These are phyloP conservation scores for Harpalus rufipes DNA, from an alignment of 2,888 invertebrate species.

Conservation along the genomic window DNA sequence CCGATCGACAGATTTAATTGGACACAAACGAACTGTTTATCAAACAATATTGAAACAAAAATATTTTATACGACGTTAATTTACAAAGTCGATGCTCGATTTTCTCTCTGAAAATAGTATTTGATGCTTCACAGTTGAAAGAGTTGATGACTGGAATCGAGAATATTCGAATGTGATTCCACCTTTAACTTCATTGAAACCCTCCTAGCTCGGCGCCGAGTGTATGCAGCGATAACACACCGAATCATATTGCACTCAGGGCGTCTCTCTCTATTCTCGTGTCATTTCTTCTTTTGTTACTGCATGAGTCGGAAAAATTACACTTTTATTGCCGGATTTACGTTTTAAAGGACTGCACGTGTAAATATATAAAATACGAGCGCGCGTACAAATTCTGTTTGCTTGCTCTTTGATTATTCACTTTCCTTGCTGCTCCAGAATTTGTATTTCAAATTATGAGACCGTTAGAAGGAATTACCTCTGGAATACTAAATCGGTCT, in stretches of 20 bases:
- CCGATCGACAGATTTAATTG: no score
- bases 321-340: conserved; percentile 48
- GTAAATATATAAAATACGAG: conserved; percentile 48
- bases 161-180: background rate
- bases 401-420: conserved; percentile 40
- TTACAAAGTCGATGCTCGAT: background rate
- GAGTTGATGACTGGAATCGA: background rate
- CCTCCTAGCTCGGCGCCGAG: conserved; percentile 8
- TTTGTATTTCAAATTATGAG: conserved; percentile 21
- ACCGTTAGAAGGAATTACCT: conserved; percentile 4
- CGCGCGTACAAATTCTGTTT: background rate
- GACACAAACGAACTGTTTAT: no score
- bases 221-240: conserved; percentile 55
- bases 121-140: background rate
- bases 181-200: conserved; percentile 41
- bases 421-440: conserved; percentile 15
- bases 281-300: conserved; percentile 52
- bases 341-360: conserved; percentile 44
- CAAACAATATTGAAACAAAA: no score
- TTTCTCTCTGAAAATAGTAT: background rate
- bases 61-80: background rate
- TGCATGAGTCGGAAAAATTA: conserved; percentile 48
- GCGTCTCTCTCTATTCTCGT: conserved; percentile 20
- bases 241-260: conserved; percentile 22
- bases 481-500: background rate